Percentiles rank a stretch among this genome's conserved stretches.
Evolutionary conservation across 1,140 invertebrate species (phyloP).

Genomic region (Wasmannia auropunctata): DNA sequence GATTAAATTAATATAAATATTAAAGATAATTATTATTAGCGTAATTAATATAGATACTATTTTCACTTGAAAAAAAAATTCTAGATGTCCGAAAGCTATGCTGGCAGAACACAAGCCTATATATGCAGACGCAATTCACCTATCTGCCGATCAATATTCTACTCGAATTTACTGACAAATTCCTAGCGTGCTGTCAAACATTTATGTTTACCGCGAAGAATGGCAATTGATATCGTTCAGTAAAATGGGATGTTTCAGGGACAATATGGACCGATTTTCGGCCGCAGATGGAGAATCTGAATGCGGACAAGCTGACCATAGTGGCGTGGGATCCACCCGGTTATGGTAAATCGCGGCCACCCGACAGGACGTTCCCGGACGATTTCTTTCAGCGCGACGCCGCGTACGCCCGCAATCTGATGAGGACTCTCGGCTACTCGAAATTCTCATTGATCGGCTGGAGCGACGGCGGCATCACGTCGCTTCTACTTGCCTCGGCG

Average conservation of each 20-base stretch:
- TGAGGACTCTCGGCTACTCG: conserved; percentile 89
- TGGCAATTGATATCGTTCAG: not conserved
- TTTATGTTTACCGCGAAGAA: not conserved
- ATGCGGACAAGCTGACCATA: conserved; percentile 89
- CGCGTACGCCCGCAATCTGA: conserved; percentile 88
- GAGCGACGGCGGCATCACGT: conserved; percentile 95
- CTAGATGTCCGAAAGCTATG: too few relatives aligned
- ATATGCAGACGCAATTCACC: not conserved
- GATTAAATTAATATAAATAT: too few relatives aligned
- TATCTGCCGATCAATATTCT: not conserved
- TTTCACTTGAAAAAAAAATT: too few relatives aligned
- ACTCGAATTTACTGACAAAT: not conserved
- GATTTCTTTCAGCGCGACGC: conserved; percentile 93
- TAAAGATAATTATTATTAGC: too few relatives aligned
- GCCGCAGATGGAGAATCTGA: conserved; percentile 90
- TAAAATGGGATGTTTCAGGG: conserved; percentile 79
- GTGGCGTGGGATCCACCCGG: conserved; percentile 96
- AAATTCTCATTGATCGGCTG: conserved; percentile 94
- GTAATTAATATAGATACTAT: too few relatives aligned
- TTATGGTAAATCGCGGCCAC: conserved; percentile 94
- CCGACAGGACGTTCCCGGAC: conserved; percentile 88
- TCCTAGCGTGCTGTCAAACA: not conserved
- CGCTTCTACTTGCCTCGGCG: conserved; percentile 90
- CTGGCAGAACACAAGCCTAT: not conserved
- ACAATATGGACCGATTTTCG: conserved; percentile 93